phyloP scores from a whole-genome alignment of 2,113 vertebrate species.

The Zapus hudsonius region DNA sequence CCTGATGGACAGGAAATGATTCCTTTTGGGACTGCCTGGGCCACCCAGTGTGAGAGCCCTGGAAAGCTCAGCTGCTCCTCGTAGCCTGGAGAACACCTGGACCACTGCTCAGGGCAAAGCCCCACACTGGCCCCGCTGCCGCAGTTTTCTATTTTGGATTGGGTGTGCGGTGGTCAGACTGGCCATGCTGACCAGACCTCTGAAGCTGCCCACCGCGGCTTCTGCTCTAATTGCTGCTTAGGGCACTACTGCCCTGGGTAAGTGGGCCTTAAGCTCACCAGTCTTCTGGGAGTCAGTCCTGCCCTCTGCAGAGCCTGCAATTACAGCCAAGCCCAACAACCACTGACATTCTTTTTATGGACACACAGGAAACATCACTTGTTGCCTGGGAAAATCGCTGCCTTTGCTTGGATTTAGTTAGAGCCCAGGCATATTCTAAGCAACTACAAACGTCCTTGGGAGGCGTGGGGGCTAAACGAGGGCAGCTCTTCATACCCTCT shows the following conservation, averaged over 20 bases:
- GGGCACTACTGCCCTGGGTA: slow-evolving; percentile 29
- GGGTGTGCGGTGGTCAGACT: slow-evolving; percentile 59
- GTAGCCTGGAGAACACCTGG: background rate
- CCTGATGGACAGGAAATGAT: background rate
- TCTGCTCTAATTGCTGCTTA: slow-evolving; percentile 62
- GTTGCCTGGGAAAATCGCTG: slow-evolving; percentile 76
- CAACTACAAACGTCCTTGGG: slow-evolving; percentile 16
- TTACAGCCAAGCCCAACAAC: slow-evolving; percentile 43
- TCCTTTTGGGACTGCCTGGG: background rate
- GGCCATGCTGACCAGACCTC: slow-evolving; percentile 63
- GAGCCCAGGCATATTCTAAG: background rate
- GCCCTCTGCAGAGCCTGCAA: slow-evolving; percentile 47
- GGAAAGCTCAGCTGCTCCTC: background rate
- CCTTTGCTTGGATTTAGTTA: slow-evolving; percentile 49
- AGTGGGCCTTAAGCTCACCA: background rate
- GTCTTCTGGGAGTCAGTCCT: background rate
- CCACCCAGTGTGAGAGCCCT: background rate
- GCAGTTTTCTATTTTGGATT: slow-evolving; percentile 79
- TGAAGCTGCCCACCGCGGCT: slow-evolving; percentile 42
- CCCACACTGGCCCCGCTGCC: slow-evolving; percentile 62
- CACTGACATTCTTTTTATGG: slow-evolving; percentile 73
- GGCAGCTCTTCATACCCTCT: background rate
- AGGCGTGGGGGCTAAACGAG: background rate
- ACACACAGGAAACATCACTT: slow-evolving; percentile 73
- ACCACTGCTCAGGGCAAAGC: background rate